These are phyloP conservation scores for Pygoscelis antarcticus DNA, from an alignment of 2,113 vertebrate genomes.

Conservation along the genomic window DNA sequence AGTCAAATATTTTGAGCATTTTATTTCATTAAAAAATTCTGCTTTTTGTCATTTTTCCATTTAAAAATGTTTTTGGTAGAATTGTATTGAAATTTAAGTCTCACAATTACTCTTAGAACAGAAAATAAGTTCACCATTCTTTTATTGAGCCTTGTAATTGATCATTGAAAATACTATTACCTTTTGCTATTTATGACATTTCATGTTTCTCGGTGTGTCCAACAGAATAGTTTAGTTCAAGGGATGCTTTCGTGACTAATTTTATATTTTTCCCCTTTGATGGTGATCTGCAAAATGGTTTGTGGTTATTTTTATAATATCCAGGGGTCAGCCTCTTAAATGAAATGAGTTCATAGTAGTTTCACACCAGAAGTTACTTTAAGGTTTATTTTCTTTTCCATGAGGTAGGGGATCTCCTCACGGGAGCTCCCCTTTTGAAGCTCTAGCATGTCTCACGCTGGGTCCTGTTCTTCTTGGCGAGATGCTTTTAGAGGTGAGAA, in stretches of 20 bases:
- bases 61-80: neutral
- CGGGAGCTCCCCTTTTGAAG: neutral
- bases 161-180: neutral
- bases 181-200: neutral
- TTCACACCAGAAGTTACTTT: neutral
- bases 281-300: neutral
- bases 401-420: neutral
- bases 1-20: neutral
- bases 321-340: neutral
- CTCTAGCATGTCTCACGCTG: rapidly evolving
- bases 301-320: neutral
- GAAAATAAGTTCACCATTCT: neutral
- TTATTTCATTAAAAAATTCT: neutral
- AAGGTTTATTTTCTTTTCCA: neutral
- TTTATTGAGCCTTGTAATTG: neutral
- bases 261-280: neutral
- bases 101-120: neutral
- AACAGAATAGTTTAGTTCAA: neutral
- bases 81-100: neutral
- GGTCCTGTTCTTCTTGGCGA: neutral
- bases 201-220: neutral
- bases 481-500: neutral
- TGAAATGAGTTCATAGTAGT: neutral
- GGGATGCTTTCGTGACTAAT: neutral
- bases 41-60: neutral